Percentiles rank a stretch among this genome's conserved stretches.
Evolutionary conservation across 2,797 vertebrate species (phyloP).

Genomic region (Notamacropus eugenii): DNA sequence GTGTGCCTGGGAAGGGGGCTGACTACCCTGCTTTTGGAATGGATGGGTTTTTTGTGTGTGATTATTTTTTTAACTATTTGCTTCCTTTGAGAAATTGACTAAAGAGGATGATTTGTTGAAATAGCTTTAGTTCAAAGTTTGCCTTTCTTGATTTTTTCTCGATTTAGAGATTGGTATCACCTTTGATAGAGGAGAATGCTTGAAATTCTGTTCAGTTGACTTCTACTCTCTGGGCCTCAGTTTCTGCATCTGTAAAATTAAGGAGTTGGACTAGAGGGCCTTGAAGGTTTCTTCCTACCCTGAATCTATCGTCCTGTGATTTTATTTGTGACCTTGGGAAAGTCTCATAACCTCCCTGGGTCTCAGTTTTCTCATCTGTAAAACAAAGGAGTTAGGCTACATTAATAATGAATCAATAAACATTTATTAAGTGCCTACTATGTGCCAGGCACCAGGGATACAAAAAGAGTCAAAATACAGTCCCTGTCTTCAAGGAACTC

Average conservation of each 20-base stretch:
- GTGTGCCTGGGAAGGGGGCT: conserved; percentile 10
- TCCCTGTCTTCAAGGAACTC: background rate
- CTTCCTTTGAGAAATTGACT: conserved; percentile 29
- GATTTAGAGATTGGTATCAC: conserved; percentile 13
- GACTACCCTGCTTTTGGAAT: background rate
- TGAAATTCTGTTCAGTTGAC: conserved; percentile 5
- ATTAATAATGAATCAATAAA: background rate
- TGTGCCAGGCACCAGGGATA: too few relatives aligned
- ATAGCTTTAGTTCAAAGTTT: conserved; percentile 10
- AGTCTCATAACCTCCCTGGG: background rate
- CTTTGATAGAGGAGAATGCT: conserved; percentile 4
- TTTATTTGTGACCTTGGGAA: background rate
- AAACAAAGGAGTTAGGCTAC: background rate
- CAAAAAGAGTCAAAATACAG: background rate
- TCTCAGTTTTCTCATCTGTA: background rate
- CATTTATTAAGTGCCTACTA: background rate
- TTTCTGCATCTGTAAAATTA: background rate
- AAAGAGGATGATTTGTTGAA: conserved; percentile 1
- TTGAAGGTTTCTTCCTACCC: background rate
- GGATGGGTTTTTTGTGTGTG: background rate
- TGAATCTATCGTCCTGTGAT: background rate
- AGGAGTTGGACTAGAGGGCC: background rate
- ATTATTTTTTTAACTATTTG: background rate
- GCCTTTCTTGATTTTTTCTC: conserved; percentile 5
- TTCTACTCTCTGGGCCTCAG: background rate